Conservation (phyloP, 1,140 invertebrate genomes). For the Drosophila willistoni region DNA sequence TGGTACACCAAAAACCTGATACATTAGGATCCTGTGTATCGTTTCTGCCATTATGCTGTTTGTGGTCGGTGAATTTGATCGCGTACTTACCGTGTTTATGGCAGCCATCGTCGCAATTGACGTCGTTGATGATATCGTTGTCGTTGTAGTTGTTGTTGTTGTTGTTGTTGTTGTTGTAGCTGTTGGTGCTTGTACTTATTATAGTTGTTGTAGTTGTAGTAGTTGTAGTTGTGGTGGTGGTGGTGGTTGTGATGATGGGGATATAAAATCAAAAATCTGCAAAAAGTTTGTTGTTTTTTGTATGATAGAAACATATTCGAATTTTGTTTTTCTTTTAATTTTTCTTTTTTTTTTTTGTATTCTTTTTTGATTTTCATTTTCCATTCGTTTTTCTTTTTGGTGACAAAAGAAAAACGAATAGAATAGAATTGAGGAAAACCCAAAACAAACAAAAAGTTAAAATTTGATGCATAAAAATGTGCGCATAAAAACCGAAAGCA, state of each 20-base stretch:
- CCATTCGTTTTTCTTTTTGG: conserved; percentile 18
- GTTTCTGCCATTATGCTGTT: conserved; percentile 20
- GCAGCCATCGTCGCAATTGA: conserved; percentile 81
- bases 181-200: conserved; percentile 62
- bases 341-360: conserved; percentile 33
- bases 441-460: conserved; percentile 39
- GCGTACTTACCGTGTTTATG: conserved; percentile 82
- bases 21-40: neutral
- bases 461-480: conserved; percentile 74
- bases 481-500: conserved; percentile 51
- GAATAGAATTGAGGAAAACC: conserved; percentile 26
- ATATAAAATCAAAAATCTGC: conserved; percentile 82
- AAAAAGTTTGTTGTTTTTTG: conserved; percentile 60
- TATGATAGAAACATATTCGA: conserved; percentile 77
- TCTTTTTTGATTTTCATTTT: conserved; percentile 33
- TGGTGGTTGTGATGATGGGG: conserved; percentile 80
- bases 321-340: conserved; percentile 39
- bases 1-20: neutral
- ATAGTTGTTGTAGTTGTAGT: conserved; percentile 56
- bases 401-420: conserved; percentile 47
- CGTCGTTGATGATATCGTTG: conserved; percentile 66
- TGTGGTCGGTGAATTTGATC: conserved; percentile 47
- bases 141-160: conserved; percentile 50
- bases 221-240: conserved; percentile 70
- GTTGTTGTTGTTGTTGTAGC: conserved; percentile 54